These are phyloP conservation scores for Hydrotaea cyrtoneurina DNA, from an alignment of 2,888 invertebrate genomes.

Conservation along the genomic window DNA sequence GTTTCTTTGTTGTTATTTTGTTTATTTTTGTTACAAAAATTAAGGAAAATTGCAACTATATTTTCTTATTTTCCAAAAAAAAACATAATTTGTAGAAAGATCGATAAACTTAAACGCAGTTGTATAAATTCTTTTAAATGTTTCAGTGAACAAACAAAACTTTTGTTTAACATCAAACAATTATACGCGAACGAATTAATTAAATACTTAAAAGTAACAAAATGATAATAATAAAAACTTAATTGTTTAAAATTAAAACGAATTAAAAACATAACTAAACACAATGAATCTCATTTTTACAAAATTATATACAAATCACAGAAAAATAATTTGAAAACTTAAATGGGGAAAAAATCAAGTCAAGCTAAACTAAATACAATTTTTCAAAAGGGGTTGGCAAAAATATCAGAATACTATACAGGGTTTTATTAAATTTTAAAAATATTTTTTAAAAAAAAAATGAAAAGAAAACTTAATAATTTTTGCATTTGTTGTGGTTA, in stretches of 20 bases:
- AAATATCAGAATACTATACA: background rate
- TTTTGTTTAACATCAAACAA: constrained; percentile 34
- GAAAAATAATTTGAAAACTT: constrained; percentile 48
- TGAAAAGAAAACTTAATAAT: constrained; percentile 18
- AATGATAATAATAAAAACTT: constrained; percentile 55
- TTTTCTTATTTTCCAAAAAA: constrained; percentile 33
- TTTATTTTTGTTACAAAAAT: constrained; percentile 48
- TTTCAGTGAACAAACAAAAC: constrained; percentile 34
- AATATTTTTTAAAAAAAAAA: constrained; percentile 26
- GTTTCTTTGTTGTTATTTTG: background rate
- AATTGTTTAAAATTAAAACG: constrained; percentile 38
- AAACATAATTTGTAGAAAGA: constrained; percentile 31
- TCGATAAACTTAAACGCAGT: constrained; percentile 54
- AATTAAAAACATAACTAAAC: constrained; percentile 58
- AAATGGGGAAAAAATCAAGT: background rate
- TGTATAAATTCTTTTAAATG: constrained; percentile 24
- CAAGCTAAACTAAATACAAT: constrained; percentile 43
- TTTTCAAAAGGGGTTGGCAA: background rate
- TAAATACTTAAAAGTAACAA: constrained; percentile 55
- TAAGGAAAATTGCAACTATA: constrained; percentile 51
- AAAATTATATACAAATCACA: constrained; percentile 65
- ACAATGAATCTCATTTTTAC: constrained; percentile 32
- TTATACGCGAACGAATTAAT: constrained; percentile 45
- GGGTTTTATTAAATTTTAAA: constrained; percentile 12
- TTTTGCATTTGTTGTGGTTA: background rate